phyloP scores from a whole-genome alignment of 2,797 vertebrate species.

The Tokudaia tokunoshimensis region DNA sequence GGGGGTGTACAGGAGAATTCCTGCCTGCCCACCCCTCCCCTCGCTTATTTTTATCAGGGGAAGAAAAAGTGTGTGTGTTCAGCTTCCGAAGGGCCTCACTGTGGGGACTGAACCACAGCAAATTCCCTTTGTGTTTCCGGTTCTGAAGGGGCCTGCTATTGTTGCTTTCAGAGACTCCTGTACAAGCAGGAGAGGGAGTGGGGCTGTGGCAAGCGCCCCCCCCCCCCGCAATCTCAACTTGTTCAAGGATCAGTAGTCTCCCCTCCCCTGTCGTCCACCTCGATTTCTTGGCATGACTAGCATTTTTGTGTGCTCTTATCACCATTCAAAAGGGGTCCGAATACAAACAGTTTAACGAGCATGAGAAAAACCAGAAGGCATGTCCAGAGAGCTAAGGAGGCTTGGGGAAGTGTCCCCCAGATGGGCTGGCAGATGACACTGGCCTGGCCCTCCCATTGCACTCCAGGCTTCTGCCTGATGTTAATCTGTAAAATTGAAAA shows the following conservation, averaged over 20 bases:
- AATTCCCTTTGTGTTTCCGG: slow-evolving; percentile 88
- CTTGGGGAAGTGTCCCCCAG: neutral
- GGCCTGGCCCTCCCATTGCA: neutral
- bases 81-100: slow-evolving; percentile 88
- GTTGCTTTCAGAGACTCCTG: slow-evolving; percentile 84
- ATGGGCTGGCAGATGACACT: neutral
- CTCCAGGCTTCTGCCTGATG: neutral
- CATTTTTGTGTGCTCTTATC: slow-evolving; percentile 80
- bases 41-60: slow-evolving; percentile 84
- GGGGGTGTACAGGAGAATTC: slow-evolving; percentile 73
- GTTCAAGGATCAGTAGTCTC: slow-evolving; percentile 79
- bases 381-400: slow-evolving; percentile 59
- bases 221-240: slow-evolving; percentile 79
- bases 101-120: slow-evolving; percentile 88
- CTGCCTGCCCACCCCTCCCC: neutral
- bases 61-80: slow-evolving; percentile 85
- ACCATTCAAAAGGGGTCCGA: slow-evolving; percentile 63
- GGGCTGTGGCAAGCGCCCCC: slow-evolving; percentile 59
- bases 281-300: slow-evolving; percentile 80
- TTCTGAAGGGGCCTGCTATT: slow-evolving; percentile 88
- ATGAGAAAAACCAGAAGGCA: slow-evolving; percentile 72
- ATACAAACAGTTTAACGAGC: slow-evolving; percentile 78
- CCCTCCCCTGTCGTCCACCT: slow-evolving; percentile 81
- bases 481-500: slow-evolving; percentile 50
- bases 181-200: slow-evolving; percentile 55